Evolutionary conservation across 2,113 vertebrate genomes (phyloP), one percentile per base, ranked within the genome.

Genomic region (Myotis davidii): DNA sequence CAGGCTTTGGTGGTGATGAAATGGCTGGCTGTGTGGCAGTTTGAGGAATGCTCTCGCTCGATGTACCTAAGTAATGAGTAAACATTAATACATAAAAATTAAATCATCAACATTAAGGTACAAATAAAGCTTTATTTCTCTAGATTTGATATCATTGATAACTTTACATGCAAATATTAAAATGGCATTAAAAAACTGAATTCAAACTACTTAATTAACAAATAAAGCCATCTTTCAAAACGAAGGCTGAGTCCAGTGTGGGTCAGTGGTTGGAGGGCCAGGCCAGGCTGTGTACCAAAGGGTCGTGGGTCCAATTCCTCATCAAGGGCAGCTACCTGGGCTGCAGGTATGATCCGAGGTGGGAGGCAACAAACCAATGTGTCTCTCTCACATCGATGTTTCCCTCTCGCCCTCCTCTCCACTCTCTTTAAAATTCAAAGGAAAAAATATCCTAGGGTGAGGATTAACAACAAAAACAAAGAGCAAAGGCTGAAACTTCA

Each of bases 11-110:
- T 97, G 98, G 98, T 94, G 98, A 97, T 95, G 98, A 97, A 97
- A 98, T 98, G 98, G 98, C 98, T 97, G 98, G 98, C 64, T 98
- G 97, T 96, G 97, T 98, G 98, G 98, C 98, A 98, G 98, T 98
- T 95, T 98, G 98, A 98, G 98, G 98, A 98, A 98, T 98, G 98
- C 98, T 98, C 97, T 98, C 98, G 91, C 98, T 98, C 90, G 98
- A 98, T 98, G 98, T 98, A 98, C 98, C 99, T 99, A 52, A 61
- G 65, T 0, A 61, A n/a, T 9, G 94, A 96, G 56, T 13, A 96
- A 5, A 85, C 11, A 10, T 32, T 7, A 77, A 74, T 2, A 61
- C 1, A 94, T 77, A 91, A 37, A 56, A 59, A 84, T 59, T 91
- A 50, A 48, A 88, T 86, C 91, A 84, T 11, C 34, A 73, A 29